Conservation (phyloP, 2,797 vertebrate genomes). For the Mormyrus proboscirostris region DNA sequence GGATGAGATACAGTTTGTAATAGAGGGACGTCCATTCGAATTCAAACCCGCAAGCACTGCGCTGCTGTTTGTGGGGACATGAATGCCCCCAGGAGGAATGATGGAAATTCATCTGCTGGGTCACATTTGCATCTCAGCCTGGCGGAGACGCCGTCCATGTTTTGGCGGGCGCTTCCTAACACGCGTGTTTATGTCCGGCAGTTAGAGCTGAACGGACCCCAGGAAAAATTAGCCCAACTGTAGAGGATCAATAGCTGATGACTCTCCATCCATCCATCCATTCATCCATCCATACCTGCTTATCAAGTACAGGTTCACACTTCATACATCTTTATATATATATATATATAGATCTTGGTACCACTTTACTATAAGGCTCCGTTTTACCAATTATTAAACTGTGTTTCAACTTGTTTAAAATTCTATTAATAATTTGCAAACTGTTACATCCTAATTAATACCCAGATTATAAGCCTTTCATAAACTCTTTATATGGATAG, state of each 20-base stretch:
- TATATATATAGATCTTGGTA: background rate
- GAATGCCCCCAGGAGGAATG: constrained; percentile 58
- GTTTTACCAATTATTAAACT: background rate
- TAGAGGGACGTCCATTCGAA: constrained; percentile 62
- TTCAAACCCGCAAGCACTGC: constrained; percentile 55
- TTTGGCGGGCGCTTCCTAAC: constrained; percentile 31
- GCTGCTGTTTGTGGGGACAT: constrained; percentile 66
- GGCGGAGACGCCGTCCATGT: constrained; percentile 45
- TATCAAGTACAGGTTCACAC: background rate
- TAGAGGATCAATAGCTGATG: background rate
- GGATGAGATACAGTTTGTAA: constrained; percentile 62
- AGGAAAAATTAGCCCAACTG: background rate
- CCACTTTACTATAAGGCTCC: background rate
- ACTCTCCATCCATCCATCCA: background rate
- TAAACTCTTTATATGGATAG: background rate
- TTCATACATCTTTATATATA: background rate
- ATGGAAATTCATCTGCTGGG: constrained; percentile 54
- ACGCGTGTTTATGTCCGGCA: constrained; percentile 55
- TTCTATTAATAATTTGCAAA: background rate
- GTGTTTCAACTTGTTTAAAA: background rate
- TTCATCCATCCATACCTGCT: background rate
- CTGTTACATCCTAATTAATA: background rate
- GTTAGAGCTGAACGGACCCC: constrained; percentile 51
- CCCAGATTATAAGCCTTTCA: background rate
- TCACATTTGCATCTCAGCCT: constrained; percentile 74